These are phyloP conservation scores for Tridacna gigas DNA, from an alignment of 2,888 invertebrate genomes.

Conservation along the genomic window DNA sequence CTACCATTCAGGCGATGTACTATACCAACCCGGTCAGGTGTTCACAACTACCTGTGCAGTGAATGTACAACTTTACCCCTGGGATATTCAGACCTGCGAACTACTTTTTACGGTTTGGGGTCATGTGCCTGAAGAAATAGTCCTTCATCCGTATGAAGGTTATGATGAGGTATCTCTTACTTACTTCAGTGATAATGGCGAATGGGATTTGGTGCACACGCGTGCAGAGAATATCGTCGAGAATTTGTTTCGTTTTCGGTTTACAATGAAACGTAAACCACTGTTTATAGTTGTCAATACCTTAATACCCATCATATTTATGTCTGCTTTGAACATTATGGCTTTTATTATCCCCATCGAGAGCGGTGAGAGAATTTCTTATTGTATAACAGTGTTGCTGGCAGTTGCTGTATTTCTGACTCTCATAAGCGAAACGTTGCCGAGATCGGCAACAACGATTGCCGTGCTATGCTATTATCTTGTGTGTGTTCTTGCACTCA, in stretches of 20 bases:
- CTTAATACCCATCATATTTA: conserved; percentile 57
- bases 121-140: conserved; percentile 24
- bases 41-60: conserved; percentile 39
- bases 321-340: conserved; percentile 54
- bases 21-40: conserved; percentile 35
- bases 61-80: conserved; percentile 39
- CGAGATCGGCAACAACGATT: conserved; percentile 56
- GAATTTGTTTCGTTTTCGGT: neutral
- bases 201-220: conserved; percentile 40
- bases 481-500: neutral
- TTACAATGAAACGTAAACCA: conserved; percentile 42
- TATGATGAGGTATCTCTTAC: neutral
- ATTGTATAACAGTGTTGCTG: conserved; percentile 58
- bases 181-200: conserved; percentile 47
- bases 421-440: conserved; percentile 59
- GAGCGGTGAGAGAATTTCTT: conserved; percentile 60
- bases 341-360: conserved; percentile 59
- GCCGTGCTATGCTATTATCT: conserved; percentile 26
- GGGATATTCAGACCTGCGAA: conserved; percentile 43
- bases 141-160: conserved; percentile 6
- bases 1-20: neutral
- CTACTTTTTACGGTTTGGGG: conserved; percentile 33
- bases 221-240: neutral
- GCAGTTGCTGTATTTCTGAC: conserved; percentile 63
- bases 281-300: conserved; percentile 55